phyloP scores from a whole-genome alignment of 2,113 vertebrate genomes.

The Tylochromis polylepis region DNA sequence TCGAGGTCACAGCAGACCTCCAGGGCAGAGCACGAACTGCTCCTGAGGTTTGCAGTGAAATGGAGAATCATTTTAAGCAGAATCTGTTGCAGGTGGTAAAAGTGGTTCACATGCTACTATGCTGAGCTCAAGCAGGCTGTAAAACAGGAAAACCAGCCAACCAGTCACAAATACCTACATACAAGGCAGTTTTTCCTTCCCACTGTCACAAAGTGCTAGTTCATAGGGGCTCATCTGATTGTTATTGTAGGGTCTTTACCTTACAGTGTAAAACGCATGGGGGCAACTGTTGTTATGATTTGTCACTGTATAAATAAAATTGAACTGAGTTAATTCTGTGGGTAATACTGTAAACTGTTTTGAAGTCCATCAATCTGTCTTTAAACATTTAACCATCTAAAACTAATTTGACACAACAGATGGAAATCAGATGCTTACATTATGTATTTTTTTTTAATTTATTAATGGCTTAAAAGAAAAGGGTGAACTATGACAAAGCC shows the following conservation, averaged over 20 bases:
- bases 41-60: background rate
- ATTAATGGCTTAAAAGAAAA: too few species aligned
- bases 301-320: background rate
- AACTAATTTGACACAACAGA: too few species aligned
- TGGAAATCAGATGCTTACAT: too few species aligned
- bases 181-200: background rate
- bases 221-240: background rate
- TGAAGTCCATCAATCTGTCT: background rate
- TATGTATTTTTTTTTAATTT: too few species aligned
- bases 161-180: background rate
- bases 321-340: background rate
- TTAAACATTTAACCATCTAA: too few species aligned
- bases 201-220: background rate
- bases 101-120: background rate
- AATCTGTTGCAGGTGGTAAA: background rate
- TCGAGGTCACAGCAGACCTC: background rate
- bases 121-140: background rate
- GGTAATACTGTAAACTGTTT: background rate
- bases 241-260: background rate
- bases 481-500: too few species aligned
- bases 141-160: background rate
- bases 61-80: background rate
- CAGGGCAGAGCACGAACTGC: background rate
- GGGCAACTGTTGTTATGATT: background rate
- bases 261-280: background rate